phyloP scores from a whole-genome alignment of 2,888 invertebrate genomes.

The Zelleria hepariella region DNA sequence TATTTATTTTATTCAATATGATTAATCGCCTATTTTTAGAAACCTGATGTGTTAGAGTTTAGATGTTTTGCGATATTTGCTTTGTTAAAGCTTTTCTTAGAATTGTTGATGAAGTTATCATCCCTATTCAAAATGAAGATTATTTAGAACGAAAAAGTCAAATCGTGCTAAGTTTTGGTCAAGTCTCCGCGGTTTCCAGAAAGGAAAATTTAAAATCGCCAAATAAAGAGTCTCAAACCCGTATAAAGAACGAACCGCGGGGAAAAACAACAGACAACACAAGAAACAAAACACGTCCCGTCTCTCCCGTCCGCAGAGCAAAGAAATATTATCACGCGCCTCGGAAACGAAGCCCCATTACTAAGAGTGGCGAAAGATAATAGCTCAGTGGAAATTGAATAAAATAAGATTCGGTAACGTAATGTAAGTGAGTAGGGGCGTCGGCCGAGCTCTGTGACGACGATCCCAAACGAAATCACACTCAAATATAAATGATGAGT shows the following conservation, averaged over 20 bases:
- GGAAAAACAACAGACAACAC: neutral
- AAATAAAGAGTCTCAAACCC: neutral
- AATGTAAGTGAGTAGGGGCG: slow-evolving; percentile 53
- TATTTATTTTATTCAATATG: too few relatives aligned
- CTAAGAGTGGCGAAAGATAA: slow-evolving; percentile 51
- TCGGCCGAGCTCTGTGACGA: slow-evolving; percentile 35
- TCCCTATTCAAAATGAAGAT: too few relatives aligned
- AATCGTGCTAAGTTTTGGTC: too few relatives aligned
- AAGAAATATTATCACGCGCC: slow-evolving; percentile 40
- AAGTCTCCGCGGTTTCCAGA: too few relatives aligned
- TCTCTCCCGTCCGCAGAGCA: neutral
- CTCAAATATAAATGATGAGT: slow-evolving; percentile 67
- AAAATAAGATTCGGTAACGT: slow-evolving; percentile 52
- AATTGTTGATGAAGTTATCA: too few relatives aligned
- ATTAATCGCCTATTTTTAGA: too few relatives aligned
- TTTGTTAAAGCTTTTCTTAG: too few relatives aligned
- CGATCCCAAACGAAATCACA: slow-evolving; percentile 63
- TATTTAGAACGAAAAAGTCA: too few relatives aligned
- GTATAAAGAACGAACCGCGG: neutral
- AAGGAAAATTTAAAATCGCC: too few relatives aligned
- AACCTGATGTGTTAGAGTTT: too few relatives aligned
- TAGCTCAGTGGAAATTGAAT: slow-evolving; percentile 53
- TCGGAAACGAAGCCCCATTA: slow-evolving; percentile 42
- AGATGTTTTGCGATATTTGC: too few relatives aligned
- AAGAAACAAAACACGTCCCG: neutral